Base-by-base conservation (phyloP, 2,888 invertebrate genomes). In the Drosophila subquinaria region DNA sequence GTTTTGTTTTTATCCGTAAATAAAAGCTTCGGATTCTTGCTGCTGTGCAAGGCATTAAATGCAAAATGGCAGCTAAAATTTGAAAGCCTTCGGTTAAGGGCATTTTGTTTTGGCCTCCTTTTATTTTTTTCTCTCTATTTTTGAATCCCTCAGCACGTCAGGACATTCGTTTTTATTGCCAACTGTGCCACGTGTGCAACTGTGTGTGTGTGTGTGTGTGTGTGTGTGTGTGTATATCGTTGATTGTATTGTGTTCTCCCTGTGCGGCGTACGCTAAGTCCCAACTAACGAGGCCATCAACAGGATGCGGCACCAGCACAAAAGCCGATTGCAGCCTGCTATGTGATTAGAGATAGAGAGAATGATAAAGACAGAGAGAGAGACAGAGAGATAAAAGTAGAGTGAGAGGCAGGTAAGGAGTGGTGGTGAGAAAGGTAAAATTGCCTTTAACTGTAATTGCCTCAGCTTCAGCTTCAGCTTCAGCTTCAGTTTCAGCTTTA, bases 201-300 rank as follows among this genome's bases (percentile, higher is more conserved):
- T 23, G 23, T 23, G 23, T 47, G 56, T 60, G 45, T 45, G 60
- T 43, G 27, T 43, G 56, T 60, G 45, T 45, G 60, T 43, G 27
- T 43, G 55, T 35, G 40, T 50, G 40, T 53, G 38, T 42, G 43
- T 57, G 38, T 56, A 30, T 75, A 42, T 13, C 33, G 73, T 88
- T 83, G 88, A 84, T 79, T 89, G 84, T 87, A 79, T 79, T 81
- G 84, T 68, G 76, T 73, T 56, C 66, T 50, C 68, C 62, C 77
- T 57, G 67, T 66, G 68, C 68, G 60, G 27, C 56, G 66, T 66
- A 74, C 70, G 78, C 67, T 83, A 89, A 87, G 88, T 86, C 83
- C 56, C 73, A 88, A 69, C 87, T 88, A 88, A 87, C 89, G 87
- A 85, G 86, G 88, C 86, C 86, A 88, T 88, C 88, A 85, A 76